phyloP scores from a whole-genome alignment of 2,797 vertebrate genomes.

The Hippoglossus hippoglossus region DNA sequence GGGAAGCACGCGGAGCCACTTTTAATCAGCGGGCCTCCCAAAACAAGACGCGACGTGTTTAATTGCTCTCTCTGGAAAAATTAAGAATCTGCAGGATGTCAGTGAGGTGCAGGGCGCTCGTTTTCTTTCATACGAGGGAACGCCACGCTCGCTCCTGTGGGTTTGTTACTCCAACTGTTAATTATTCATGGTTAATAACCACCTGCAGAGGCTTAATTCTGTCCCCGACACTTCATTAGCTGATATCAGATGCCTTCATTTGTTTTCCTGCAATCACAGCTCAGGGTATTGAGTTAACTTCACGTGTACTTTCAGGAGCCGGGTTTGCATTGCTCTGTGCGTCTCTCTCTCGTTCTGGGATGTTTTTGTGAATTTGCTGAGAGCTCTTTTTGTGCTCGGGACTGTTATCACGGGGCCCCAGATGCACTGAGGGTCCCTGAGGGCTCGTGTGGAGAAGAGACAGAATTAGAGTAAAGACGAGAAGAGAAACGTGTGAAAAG shows the following conservation, averaged over 20 bases:
- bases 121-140: constrained; percentile 12
- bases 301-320: too few species aligned
- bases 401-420: constrained; percentile 23
- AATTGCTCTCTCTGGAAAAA: constrained; percentile 57
- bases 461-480: constrained; percentile 2
- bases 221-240: constrained; percentile 63
- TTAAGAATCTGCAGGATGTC: constrained; percentile 49
- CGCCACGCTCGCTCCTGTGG: constrained; percentile 22
- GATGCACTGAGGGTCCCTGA: constrained; percentile 33
- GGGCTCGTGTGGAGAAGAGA: background rate
- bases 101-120: constrained; percentile 15
- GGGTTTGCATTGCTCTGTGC: too few species aligned
- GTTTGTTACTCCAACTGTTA: constrained; percentile 48
- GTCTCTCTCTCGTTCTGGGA: background rate
- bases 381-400: background rate
- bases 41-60: constrained; percentile 47
- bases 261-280: constrained; percentile 42
- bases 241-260: constrained; percentile 50
- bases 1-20: background rate
- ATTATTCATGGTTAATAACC: constrained; percentile 69
- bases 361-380: constrained; percentile 11
- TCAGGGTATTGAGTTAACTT: constrained; percentile 42
- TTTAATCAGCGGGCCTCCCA: constrained; percentile 39
- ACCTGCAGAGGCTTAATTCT: constrained; percentile 49
- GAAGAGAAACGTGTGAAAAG: background rate